Evolutionary conservation across 2,797 vertebrate genomes (phyloP), one percentile per base, ranked within the genome.

Genomic region (Clarias pachynema): DNA sequence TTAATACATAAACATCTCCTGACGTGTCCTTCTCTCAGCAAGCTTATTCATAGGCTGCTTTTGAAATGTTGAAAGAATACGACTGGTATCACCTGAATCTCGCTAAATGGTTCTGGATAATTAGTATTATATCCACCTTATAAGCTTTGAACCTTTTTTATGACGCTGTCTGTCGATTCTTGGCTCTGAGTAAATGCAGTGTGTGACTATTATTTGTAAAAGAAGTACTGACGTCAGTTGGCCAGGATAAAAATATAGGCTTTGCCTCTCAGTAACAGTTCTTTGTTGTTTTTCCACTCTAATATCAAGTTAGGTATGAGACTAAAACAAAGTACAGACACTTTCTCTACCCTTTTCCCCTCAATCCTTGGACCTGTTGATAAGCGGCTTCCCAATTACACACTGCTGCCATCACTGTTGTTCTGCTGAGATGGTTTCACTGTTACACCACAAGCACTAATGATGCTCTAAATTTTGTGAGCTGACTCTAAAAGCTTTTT

Each of bases 31-130:
- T 84, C 81, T 59, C 62, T 26, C 37, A 60, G 34, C 18, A 49
- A 70, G 40, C 62, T 83, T 87, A 87, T 84, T 84, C 78, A 84
- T 81, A 53, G 56, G 56, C 62, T 84, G 74, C 53, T 83, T 84
- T 74, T 60, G 12, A 79, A 84, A 81, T 1, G 16, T 44, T 69
- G 49, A 75, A 75, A 83, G 82, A 65, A 81, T 81, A 69, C 60
- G 59, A 66, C 40, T 86, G 40, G 62, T 59, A 83, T 83, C 65
- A 86, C 60, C 24, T 69, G 82, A 59, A 77, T 7, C n/a, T 68
- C 53, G 29, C 29, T 68, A 81, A 66, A 62, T 57, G 66, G 57
- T 40, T 56, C 34, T 18, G n/a, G 1, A 69, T 74, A 68, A 53
- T 84, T 29, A 78, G 56, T 66, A 66, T 53, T 68, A 81, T 31